Conservation (phyloP, 2,113 vertebrate species). For the Nycticebus coucang region DNA sequence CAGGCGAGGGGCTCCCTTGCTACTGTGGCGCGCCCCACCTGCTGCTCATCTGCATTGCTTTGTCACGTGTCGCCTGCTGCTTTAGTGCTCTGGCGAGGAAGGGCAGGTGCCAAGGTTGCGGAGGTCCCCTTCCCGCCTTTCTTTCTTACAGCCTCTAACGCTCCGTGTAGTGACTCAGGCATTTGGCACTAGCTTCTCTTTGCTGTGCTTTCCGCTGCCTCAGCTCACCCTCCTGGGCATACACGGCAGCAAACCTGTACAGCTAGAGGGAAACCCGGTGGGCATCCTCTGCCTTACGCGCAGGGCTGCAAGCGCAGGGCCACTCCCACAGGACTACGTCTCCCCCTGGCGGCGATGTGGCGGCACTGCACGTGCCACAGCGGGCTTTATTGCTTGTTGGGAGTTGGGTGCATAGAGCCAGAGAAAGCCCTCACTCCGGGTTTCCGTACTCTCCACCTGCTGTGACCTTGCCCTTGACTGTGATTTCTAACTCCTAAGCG, state of each 20-base stretch:
- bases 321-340: background rate
- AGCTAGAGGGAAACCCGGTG: background rate
- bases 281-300: background rate
- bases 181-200: background rate
- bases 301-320: background rate
- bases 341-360: constrained; percentile 9
- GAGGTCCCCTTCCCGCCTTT: background rate
- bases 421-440: background rate
- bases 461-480: background rate
- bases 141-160: background rate
- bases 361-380: background rate
- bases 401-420: background rate
- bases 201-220: constrained; percentile 24
- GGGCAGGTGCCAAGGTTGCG: background rate
- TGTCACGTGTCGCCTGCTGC: background rate
- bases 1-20: background rate
- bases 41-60: background rate
- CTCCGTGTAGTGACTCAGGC: background rate
- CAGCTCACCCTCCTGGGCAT: constrained; percentile 11
- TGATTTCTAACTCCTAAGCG: background rate
- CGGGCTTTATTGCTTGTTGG: fast-evolving
- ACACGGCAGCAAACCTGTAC: background rate
- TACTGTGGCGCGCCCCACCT: background rate
- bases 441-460: background rate
- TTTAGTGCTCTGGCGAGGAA: background rate